A percentile compares a stretch with the other conserved stretches of the same genome.
phyloP scores from a whole-genome alignment of 2,888 invertebrate genomes.

The Pherbina coryleti region DNA sequence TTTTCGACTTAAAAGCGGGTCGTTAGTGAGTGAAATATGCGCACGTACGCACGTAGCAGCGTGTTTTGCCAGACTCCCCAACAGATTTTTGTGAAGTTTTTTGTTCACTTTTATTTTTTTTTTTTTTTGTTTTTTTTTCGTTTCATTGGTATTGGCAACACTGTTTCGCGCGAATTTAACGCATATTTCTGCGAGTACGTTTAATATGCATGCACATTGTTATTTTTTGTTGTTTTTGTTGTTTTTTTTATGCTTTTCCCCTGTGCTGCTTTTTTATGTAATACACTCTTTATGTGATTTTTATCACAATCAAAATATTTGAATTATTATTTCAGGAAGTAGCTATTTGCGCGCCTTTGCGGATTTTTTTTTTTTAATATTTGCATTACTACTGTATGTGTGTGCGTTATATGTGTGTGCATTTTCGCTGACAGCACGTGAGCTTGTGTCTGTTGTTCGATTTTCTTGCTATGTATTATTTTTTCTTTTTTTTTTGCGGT shows the following conservation, averaged over 20 bases:
- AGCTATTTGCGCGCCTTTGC: slow-evolving; percentile 65
- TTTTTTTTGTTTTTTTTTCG: too few relatives aligned
- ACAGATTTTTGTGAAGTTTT: not conserved
- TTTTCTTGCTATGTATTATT: not conserved
- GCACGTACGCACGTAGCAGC: slow-evolving; percentile 60
- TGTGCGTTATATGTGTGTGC: not conserved
- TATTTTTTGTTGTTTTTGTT: not conserved
- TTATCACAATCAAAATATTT: slow-evolving; percentile 64
- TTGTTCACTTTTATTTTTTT: too few relatives aligned
- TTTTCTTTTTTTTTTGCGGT: not conserved
- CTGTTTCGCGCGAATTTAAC: not conserved
- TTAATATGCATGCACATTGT: not conserved
- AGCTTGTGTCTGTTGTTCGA: too few relatives aligned
- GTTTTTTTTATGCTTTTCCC: not conserved
- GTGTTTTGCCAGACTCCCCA: not conserved
- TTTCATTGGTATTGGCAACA: not conserved
- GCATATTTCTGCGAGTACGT: not conserved
- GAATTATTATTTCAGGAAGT: slow-evolving; percentile 68
- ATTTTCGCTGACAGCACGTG: not conserved
- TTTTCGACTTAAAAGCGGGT: slow-evolving; percentile 67
- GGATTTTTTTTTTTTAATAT: slow-evolving; percentile 51
- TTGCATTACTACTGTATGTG: slow-evolving; percentile 57
- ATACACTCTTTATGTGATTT: slow-evolving; percentile 55
- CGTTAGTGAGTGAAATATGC: slow-evolving; percentile 67
- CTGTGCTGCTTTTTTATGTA: not conserved